Conservation (phyloP, 1,140 invertebrate genomes). For the Zaprionus capensis region DNA sequence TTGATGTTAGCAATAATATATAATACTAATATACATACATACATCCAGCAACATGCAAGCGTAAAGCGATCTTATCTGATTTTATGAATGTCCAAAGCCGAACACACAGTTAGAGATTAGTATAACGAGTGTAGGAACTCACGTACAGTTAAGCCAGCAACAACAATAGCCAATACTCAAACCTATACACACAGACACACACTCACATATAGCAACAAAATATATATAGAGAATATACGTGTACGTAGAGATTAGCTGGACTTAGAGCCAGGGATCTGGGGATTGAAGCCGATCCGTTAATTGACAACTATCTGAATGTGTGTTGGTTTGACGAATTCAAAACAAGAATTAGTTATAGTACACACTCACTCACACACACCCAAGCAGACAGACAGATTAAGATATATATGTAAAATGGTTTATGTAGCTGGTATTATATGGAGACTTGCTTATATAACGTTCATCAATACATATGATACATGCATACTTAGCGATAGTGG, state of each 20-base stretch:
- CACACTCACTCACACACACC: slow-evolving; percentile 16
- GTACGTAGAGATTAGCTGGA: slow-evolving; percentile 1
- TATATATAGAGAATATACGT: slow-evolving; percentile 2
- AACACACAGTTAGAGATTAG: not conserved
- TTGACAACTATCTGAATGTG: slow-evolving; percentile 4
- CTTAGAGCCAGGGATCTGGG: slow-evolving; percentile 1
- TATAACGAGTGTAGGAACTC: not conserved
- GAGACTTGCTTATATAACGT: slow-evolving; percentile 37
- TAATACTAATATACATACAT: not conserved
- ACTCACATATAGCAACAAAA: not conserved
- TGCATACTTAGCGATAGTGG: slow-evolving; percentile 13
- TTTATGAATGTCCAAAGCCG: not conserved
- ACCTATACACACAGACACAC: not conserved
- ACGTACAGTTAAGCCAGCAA: not conserved
- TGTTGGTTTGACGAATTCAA: slow-evolving; percentile 5
- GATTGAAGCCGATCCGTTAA: slow-evolving; percentile 1
- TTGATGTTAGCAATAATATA: slow-evolving; percentile 74
- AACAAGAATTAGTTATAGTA: slow-evolving; percentile 7
- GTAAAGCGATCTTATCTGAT: not conserved
- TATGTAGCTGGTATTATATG: slow-evolving; percentile 37
- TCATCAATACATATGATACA: slow-evolving; percentile 27
- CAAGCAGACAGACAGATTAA: slow-evolving; percentile 10
- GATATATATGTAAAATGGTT: slow-evolving; percentile 22
- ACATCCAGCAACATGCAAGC: not conserved
- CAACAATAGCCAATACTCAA: slow-evolving; percentile 4